Conservation (phyloP, 2,113 vertebrate genomes). For the Philantomba maxwellii region DNA sequence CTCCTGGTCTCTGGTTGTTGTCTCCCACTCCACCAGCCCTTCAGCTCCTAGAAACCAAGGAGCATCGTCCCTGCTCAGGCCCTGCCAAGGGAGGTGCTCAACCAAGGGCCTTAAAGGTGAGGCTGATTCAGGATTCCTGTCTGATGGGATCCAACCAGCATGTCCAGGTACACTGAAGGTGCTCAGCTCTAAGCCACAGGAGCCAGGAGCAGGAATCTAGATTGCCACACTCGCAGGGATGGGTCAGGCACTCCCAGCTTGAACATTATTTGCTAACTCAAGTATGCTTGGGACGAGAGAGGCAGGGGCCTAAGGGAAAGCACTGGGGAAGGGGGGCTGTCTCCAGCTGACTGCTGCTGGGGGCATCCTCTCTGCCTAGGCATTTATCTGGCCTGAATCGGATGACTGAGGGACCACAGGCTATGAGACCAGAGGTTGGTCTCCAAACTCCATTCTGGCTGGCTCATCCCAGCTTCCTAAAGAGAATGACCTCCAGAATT, state of each 20-base stretch:
- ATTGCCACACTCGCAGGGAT: not conserved
- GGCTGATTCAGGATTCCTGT: not conserved
- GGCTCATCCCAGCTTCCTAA: not conserved
- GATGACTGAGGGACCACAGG: not conserved
- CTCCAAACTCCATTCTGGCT: not conserved
- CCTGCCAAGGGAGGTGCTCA: not conserved
- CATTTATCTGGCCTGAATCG: not conserved
- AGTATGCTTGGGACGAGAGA: not conserved
- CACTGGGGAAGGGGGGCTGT: not conserved
- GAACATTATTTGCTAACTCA: conserved; percentile 11
- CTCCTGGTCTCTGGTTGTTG: not conserved
- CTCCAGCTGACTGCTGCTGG: not conserved
- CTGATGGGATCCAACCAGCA: not conserved
- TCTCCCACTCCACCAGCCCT: not conserved
- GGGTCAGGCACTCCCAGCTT: not conserved
- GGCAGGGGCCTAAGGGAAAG: not conserved
- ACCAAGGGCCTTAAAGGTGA: not conserved
- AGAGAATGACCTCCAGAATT: not conserved
- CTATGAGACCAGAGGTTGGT: not conserved
- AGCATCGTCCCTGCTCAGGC: not conserved
- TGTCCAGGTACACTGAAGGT: not conserved
- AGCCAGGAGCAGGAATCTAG: not conserved
- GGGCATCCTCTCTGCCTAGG: not conserved
- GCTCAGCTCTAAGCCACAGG: not conserved
- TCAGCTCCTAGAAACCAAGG: not conserved